Evolutionary conservation across 2,888 invertebrate genomes (phyloP).

Genomic region (Pyrrhosoma nymphula): DNA sequence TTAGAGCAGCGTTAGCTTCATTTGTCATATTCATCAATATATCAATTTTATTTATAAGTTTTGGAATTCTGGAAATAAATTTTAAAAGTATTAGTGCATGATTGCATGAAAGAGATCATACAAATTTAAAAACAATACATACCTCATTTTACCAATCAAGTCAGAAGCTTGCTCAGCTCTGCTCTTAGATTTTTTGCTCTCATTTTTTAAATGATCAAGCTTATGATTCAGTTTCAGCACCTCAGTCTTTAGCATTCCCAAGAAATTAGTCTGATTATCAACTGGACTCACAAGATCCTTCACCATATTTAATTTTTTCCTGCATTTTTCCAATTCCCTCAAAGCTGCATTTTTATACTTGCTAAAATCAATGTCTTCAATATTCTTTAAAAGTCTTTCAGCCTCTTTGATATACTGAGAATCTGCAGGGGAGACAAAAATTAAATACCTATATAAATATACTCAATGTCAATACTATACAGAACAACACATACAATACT

Average conservation of each 20-base stretch:
- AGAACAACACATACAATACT: no score
- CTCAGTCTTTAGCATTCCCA: slow-evolving; percentile 81
- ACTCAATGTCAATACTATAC: no score
- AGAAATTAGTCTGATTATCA: slow-evolving; percentile 81
- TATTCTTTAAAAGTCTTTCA: slow-evolving; percentile 77
- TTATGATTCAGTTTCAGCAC: slow-evolving; percentile 84
- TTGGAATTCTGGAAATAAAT: slow-evolving; percentile 78
- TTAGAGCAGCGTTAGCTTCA: slow-evolving; percentile 81
- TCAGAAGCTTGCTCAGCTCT: slow-evolving; percentile 81
- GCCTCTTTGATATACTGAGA: slow-evolving; percentile 80
- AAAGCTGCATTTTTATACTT: slow-evolving; percentile 74
- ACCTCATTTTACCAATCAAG: slow-evolving; percentile 73
- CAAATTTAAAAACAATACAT: slow-evolving; percentile 50
- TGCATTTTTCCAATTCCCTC: slow-evolving; percentile 81
- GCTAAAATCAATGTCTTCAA: slow-evolving; percentile 76
- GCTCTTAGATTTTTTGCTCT: slow-evolving; percentile 83
- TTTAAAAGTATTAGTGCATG: slow-evolving; percentile 68
- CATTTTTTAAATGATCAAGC: slow-evolving; percentile 85
- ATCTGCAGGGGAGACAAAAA: not conserved
- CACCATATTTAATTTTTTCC: slow-evolving; percentile 84
- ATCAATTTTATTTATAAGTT: slow-evolving; percentile 81
- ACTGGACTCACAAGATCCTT: slow-evolving; percentile 85
- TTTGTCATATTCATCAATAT: slow-evolving; percentile 81
- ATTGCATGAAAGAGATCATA: slow-evolving; percentile 14
- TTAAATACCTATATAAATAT: not conserved